A percentile compares a stretch with the other conserved stretches of the same genome.
phyloP scores from a whole-genome alignment of 92 coral and sea anemone genomes.

The Heteractis magnifica region DNA sequence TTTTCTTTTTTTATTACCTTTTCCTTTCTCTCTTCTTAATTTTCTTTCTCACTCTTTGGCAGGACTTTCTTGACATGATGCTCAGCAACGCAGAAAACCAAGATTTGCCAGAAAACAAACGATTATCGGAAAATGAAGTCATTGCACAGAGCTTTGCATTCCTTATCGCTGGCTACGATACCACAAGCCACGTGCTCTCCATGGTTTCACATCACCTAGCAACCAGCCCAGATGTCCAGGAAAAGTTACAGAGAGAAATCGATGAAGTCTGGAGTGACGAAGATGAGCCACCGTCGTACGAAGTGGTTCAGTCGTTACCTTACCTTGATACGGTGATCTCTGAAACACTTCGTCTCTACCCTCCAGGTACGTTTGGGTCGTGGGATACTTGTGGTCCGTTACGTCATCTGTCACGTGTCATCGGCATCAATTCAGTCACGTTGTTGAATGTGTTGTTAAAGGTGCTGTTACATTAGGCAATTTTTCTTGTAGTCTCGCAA shows the following conservation, averaged over 20 bases:
- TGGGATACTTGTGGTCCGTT: not conserved
- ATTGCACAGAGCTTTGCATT: conserved; percentile 61
- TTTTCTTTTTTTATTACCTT: not conserved
- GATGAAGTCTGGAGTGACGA: conserved; percentile 68
- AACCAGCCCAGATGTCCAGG: conserved; percentile 68
- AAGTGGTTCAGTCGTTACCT: conserved; percentile 52
- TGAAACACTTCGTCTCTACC: conserved; percentile 67
- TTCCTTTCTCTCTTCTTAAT: not conserved
- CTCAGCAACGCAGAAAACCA: conserved; percentile 38
- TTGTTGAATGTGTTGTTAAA: no score
- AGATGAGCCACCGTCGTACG: conserved; percentile 58
- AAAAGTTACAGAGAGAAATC: conserved; percentile 66
- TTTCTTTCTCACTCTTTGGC: not conserved
- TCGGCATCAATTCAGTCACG: no score
- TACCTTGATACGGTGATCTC: conserved; percentile 71
- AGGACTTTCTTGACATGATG: conserved; percentile 75
- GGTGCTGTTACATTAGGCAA: no score
- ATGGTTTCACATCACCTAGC: conserved; percentile 59
- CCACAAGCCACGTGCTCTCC: conserved; percentile 65
- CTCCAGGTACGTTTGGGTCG: conserved; percentile 50
- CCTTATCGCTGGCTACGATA: conserved; percentile 78
- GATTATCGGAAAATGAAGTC: conserved; percentile 60
- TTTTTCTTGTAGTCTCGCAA: no score
- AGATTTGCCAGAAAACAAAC: conserved; percentile 26
- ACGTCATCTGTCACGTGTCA: no score